phyloP scores from a whole-genome alignment of 2,113 vertebrate species.

The Calyptommatus sinebrachiatus region DNA sequence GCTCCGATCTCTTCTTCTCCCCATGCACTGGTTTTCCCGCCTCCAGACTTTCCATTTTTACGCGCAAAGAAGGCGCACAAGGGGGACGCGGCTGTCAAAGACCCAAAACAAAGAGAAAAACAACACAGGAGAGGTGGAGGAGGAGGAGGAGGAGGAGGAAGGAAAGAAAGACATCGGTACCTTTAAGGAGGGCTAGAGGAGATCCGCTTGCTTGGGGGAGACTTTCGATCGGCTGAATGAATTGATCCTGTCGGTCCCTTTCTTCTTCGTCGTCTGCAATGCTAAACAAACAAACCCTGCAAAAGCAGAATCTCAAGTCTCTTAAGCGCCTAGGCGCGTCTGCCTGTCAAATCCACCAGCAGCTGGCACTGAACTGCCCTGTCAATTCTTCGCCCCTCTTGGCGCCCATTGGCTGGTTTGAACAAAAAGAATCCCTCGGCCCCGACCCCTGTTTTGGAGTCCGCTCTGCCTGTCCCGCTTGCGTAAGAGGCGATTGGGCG shows the following conservation, averaged over 20 bases:
- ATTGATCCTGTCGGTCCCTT: neutral
- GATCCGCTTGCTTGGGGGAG: neutral
- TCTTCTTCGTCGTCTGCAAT: neutral
- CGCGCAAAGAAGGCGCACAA: neutral
- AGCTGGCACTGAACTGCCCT: neutral
- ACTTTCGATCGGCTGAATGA: too few relatives aligned
- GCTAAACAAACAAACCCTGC: too few relatives aligned
- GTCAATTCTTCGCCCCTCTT: neutral
- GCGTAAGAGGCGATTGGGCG: neutral
- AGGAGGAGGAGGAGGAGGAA: too few relatives aligned
- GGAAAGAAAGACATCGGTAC: neutral
- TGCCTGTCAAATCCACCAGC: slow-evolving; percentile 56
- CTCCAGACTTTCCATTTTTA: neutral
- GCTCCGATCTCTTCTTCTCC: neutral
- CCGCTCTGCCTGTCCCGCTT: neutral
- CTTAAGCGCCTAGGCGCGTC: slow-evolving; percentile 10
- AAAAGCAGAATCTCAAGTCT: neutral
- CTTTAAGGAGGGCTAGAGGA: neutral
- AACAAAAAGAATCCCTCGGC: neutral
- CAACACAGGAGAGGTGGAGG: neutral
- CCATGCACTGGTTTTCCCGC: neutral
- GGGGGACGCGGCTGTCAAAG: neutral
- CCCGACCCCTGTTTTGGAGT: neutral
- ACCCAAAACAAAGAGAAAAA: neutral
- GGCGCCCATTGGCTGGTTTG: slow-evolving; percentile 13